Evolutionary conservation across 2,797 vertebrate species (phyloP).

Genomic region (Lates japonicus): DNA sequence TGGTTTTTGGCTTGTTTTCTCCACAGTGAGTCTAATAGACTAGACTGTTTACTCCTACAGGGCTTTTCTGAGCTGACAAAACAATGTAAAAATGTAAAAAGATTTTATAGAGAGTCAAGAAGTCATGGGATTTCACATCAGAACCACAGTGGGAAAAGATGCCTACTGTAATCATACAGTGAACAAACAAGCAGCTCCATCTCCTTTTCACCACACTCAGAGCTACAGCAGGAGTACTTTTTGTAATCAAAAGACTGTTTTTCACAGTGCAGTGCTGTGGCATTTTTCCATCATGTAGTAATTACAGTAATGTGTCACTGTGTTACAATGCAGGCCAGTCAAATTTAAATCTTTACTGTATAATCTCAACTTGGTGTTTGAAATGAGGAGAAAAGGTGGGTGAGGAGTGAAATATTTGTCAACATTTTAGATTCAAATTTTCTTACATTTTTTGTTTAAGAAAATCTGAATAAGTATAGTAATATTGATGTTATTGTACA

Average conservation of each 20-base stretch:
- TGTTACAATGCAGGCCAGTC: neutral
- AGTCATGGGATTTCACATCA: neutral
- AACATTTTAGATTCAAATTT: no score
- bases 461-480: no score
- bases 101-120: neutral
- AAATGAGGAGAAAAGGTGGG: no score
- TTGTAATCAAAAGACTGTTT: neutral
- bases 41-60: neutral
- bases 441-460: no score
- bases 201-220: neutral
- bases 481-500: no score
- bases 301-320: neutral
- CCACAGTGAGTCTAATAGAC: neutral
- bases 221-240: neutral
- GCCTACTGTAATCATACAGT: neutral
- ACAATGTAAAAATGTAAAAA: neutral
- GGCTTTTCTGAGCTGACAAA: neutral
- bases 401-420: no score
- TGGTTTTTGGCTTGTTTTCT: conserved; percentile 2
- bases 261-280: neutral
- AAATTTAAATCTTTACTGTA: no score
- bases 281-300: neutral
- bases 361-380: neutral
- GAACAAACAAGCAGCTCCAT: neutral
- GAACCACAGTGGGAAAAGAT: neutral